A percentile compares a stretch with the other conserved stretches of the same genome.
These are phyloP conservation scores for Chrysomela aeneicollis DNA, from an alignment of 2,888 invertebrate species.

Conservation along the genomic window DNA sequence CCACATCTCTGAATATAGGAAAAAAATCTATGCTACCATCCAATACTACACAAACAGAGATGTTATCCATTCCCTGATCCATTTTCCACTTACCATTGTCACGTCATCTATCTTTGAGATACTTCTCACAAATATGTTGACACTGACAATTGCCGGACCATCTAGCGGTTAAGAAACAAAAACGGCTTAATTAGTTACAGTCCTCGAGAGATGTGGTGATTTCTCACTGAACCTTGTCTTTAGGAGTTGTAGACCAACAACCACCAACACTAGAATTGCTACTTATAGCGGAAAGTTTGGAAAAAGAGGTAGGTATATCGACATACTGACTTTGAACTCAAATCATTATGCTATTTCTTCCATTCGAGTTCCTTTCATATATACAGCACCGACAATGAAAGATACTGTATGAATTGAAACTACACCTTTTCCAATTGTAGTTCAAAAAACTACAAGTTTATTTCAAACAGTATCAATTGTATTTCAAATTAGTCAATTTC, in stretches of 20 bases:
- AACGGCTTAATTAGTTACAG: slow-evolving; percentile 54
- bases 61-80: slow-evolving; percentile 49
- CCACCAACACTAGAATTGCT: neutral
- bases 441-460: no score
- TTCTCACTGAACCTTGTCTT: slow-evolving; percentile 18
- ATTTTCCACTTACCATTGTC: slow-evolving; percentile 90
- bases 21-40: slow-evolving; percentile 53
- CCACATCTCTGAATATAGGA: slow-evolving; percentile 50
- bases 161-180: slow-evolving; percentile 66
- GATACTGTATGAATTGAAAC: no score
- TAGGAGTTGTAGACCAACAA: slow-evolving; percentile 30
- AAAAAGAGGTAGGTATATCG: no score
- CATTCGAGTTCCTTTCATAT: no score
- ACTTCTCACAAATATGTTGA: slow-evolving; percentile 99
- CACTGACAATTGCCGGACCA: slow-evolving; percentile 95
- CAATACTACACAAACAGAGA: slow-evolving; percentile 57
- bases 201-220: neutral
- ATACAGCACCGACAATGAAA: no score
- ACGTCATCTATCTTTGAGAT: slow-evolving; percentile 99
- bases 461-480: no score
- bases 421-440: no score
- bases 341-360: no score
- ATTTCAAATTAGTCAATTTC: no score
- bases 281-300: no score
- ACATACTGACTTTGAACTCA: no score